These are phyloP conservation scores for Lepisosteus osseus DNA, from an alignment of 2,113 vertebrate genomes.

Conservation along the genomic window DNA sequence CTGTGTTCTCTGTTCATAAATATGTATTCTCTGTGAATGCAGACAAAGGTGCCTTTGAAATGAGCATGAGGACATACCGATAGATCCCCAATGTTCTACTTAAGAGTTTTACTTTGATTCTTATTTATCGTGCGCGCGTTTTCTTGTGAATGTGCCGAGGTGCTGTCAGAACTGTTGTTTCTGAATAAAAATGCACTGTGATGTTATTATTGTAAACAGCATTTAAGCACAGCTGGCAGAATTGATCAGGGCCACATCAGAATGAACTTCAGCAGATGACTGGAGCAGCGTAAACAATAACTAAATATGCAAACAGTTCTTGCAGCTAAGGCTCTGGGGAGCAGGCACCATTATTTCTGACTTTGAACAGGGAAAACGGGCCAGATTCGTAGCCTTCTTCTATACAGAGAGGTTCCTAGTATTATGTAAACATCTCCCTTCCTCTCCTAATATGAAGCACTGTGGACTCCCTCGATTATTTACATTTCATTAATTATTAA, in stretches of 20 bases:
- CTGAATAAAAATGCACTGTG: constrained; percentile 73
- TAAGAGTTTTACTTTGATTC: constrained; percentile 54
- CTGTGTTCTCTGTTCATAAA: background rate
- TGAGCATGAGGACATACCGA: constrained; percentile 54
- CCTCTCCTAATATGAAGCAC: constrained; percentile 76
- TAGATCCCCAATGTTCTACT: constrained; percentile 47
- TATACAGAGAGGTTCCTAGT: constrained; percentile 67
- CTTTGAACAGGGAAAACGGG: constrained; percentile 76
- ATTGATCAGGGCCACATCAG: constrained; percentile 85
- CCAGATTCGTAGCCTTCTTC: constrained; percentile 79
- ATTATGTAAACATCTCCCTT: constrained; percentile 89
- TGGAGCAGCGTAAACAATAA: constrained; percentile 92
- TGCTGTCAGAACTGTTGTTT: constrained; percentile 73
- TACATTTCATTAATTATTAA: constrained; percentile 96
- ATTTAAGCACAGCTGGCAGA: constrained; percentile 90
- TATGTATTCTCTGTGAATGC: constrained; percentile 16
- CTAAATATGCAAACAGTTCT: constrained; percentile 93
- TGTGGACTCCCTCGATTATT: constrained; percentile 83
- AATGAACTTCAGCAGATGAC: constrained; percentile 85
- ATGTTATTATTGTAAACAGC: constrained; percentile 92
- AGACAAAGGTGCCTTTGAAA: constrained; percentile 55
- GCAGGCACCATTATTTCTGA: constrained; percentile 81
- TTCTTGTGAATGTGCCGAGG: constrained; percentile 66
- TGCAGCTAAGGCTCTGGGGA: constrained; percentile 78
- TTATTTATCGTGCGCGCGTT: constrained; percentile 64